A percentile compares a stretch with the other conserved stretches of the same genome.
These are phyloP conservation scores for Anseranas semipalmata DNA, from an alignment of 2,113 vertebrate genomes.

Conservation along the genomic window DNA sequence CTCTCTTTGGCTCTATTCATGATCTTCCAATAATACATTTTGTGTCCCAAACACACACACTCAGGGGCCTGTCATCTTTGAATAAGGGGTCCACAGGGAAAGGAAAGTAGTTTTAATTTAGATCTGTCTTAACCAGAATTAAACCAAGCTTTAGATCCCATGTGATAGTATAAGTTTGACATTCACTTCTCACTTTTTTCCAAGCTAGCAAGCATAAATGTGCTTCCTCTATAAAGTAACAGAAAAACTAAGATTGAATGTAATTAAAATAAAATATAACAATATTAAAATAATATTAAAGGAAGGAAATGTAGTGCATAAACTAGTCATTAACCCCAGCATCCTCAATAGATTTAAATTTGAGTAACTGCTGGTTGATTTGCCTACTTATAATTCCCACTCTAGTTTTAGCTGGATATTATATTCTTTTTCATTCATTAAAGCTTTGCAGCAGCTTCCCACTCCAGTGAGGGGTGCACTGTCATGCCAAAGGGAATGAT, in stretches of 20 bases:
- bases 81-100: neutral
- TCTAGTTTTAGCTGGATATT: slow-evolving; percentile 53
- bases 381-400: slow-evolving; percentile 55
- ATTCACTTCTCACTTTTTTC: slow-evolving; percentile 26
- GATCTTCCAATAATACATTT: neutral
- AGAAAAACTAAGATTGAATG: slow-evolving; percentile 54
- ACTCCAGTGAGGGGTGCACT: slow-evolving; percentile 37
- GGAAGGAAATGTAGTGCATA: slow-evolving; percentile 66
- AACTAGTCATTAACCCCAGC: slow-evolving; percentile 65
- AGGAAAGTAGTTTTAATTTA: slow-evolving; percentile 26
- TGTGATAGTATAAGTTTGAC: neutral
- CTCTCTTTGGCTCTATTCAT: neutral
- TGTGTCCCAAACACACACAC: neutral
- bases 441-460: slow-evolving; percentile 46
- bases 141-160: slow-evolving; percentile 29
- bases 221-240: slow-evolving; percentile 17
- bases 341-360: slow-evolving; percentile 66
- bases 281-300: slow-evolving; percentile 72
- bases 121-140: slow-evolving; percentile 34
- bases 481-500: neutral
- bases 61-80: neutral
- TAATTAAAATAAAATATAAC: slow-evolving; percentile 66
- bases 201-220: neutral
- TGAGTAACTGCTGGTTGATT: slow-evolving; percentile 57
- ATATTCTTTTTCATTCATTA: slow-evolving; percentile 41